A percentile compares a stretch with the other conserved stretches of the same genome.
phyloP scores from a whole-genome alignment of 2,113 vertebrate species.

The Engystomops pustulosus region DNA sequence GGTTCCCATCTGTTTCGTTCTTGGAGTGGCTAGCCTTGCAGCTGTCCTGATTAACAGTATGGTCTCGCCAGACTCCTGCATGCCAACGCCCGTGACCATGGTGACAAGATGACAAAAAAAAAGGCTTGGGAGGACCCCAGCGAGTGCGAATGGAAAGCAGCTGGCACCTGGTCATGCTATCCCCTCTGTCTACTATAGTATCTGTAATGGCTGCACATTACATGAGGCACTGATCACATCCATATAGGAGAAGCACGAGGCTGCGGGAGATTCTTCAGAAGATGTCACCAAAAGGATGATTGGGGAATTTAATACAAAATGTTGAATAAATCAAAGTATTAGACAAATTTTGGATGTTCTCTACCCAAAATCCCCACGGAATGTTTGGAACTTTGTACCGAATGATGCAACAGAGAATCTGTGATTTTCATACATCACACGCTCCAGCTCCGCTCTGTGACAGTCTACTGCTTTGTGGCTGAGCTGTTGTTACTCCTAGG shows the following conservation, averaged over 20 bases:
- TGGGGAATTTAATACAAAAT: too few species aligned
- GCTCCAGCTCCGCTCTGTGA: too few species aligned
- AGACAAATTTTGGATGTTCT: too few species aligned
- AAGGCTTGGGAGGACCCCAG: conserved; percentile 36
- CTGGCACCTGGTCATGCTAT: conserved; percentile 37
- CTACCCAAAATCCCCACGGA: too few species aligned
- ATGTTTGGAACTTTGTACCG: too few species aligned
- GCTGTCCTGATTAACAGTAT: conserved; percentile 65
- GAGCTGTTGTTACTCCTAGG: too few species aligned
- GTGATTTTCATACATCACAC: too few species aligned
- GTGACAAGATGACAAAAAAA: conserved; percentile 72
- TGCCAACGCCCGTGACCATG: conserved; percentile 65
- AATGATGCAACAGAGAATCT: too few species aligned
- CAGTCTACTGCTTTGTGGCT: too few species aligned
- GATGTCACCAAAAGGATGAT: too few species aligned
- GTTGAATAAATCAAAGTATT: too few species aligned
- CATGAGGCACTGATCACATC: not conserved
- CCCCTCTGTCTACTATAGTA: not conserved
- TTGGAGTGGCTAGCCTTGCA: conserved; percentile 41
- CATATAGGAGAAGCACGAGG: not conserved
- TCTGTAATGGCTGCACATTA: not conserved
- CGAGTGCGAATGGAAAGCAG: conserved; percentile 50
- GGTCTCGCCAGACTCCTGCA: conserved; percentile 63
- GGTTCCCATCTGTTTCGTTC: conserved; percentile 50
- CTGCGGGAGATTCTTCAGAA: not conserved